Conservation (phyloP, 2,113 vertebrate species). For the Caranx ignobilis region DNA sequence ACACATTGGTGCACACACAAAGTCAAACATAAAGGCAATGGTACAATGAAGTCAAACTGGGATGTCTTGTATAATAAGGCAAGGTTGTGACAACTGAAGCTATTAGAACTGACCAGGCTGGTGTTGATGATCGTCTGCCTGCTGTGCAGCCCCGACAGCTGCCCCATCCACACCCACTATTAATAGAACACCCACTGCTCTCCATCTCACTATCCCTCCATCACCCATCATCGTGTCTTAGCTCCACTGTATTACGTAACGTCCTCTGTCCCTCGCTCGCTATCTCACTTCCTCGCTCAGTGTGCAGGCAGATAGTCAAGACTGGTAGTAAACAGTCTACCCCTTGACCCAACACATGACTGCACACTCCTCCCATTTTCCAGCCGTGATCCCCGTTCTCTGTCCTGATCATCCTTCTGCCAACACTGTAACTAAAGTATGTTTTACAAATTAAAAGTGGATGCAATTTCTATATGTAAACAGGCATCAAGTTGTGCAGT, state of each 20-base stretch:
- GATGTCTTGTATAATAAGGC: conserved; percentile 20
- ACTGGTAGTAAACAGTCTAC: conserved; percentile 36
- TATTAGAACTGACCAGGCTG: conserved; percentile 18
- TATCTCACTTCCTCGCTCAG: conserved; percentile 19
- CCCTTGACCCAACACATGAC: background rate
- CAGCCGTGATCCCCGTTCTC: conserved; percentile 10
- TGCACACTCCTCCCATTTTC: background rate
- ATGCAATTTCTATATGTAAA: background rate
- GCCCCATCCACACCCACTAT: conserved; percentile 49
- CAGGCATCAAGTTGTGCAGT: background rate
- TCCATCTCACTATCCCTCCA: conserved; percentile 24
- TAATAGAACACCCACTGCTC: conserved; percentile 62
- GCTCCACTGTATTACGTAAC: conserved; percentile 64
- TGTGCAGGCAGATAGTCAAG: conserved; percentile 38
- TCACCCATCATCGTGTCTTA: conserved; percentile 34
- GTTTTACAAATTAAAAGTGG: background rate
- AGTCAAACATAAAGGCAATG: background rate
- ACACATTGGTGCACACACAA: background rate
- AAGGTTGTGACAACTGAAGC: conserved; percentile 20
- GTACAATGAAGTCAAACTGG: conserved; percentile 18
- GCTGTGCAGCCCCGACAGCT: conserved; percentile 32
- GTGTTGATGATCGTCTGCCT: conserved; percentile 30
- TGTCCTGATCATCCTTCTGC: background rate
- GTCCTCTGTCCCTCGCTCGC: conserved; percentile 27
- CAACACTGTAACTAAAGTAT: background rate